Percentiles rank a stretch among this genome's conserved stretches.
Conservation (phyloP, 2,113 vertebrate genomes). For the Cyprinus carpio region DNA sequence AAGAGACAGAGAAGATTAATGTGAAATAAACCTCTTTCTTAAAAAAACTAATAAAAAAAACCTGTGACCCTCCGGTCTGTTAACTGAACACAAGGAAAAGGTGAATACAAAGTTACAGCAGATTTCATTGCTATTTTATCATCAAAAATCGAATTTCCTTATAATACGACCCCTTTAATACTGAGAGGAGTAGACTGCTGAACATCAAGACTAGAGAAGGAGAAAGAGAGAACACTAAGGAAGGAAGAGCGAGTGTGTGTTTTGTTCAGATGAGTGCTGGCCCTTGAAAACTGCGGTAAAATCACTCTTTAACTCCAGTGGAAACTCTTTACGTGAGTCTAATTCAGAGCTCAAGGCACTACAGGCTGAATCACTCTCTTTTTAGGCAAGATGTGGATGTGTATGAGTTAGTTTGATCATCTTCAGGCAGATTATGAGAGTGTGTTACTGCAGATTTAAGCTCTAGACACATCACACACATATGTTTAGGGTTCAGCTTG, state of each 20-base stretch:
- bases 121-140: neutral
- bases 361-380: neutral
- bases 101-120: neutral
- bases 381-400: neutral
- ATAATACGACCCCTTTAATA: neutral
- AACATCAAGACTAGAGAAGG: neutral
- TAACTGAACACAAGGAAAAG: neutral
- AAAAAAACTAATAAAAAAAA: neutral
- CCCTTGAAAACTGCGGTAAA: constrained; percentile 18
- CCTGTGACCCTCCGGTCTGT: neutral
- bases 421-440: neutral
- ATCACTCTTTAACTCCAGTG: constrained; percentile 11
- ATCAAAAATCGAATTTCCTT: neutral
- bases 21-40: neutral
- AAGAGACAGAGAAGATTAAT: neutral
- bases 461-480: constrained; percentile 49
- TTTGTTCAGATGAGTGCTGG: constrained; percentile 2
- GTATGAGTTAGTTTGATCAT: neutral
- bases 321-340: constrained; percentile 26
- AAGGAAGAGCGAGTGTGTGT: neutral
- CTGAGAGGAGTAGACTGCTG: neutral
- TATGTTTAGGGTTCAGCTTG: constrained; percentile 54
- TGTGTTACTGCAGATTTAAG: constrained; percentile 20
- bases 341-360: constrained; percentile 20
- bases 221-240: neutral